Percentiles rank a stretch among this genome's conserved stretches.
These are phyloP conservation scores for Ferdinandea cuprea DNA, from an alignment of 2,888 invertebrate species.

Conservation along the genomic window DNA sequence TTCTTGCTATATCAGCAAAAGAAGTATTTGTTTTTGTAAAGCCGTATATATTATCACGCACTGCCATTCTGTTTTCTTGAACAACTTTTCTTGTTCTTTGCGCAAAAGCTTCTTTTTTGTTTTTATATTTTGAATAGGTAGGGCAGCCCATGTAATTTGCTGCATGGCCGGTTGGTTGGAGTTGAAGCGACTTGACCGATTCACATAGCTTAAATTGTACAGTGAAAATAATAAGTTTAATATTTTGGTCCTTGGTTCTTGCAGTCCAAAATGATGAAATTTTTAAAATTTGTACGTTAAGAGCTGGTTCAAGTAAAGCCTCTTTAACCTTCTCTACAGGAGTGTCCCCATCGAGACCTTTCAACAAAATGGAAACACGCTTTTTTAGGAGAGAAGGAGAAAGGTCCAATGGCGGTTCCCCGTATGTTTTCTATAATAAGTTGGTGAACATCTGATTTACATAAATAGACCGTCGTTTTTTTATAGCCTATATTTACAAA, in stretches of 20 bases:
- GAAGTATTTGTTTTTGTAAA: conserved; percentile 18
- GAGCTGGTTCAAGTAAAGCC: neutral
- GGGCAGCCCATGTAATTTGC: conserved; percentile 14
- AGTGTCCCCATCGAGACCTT: conserved; percentile 23
- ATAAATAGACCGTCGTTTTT: conserved; percentile 11
- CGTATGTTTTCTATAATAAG: neutral
- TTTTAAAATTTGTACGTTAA: conserved; percentile 8
- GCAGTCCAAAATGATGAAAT: conserved; percentile 8
- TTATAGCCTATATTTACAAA: conserved; percentile 15
- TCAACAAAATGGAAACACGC: conserved; percentile 13
- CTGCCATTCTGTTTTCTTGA: neutral
- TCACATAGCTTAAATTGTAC: conserved; percentile 18
- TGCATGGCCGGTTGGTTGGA: conserved; percentile 13
- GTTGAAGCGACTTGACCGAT: conserved; percentile 13
- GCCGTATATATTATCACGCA: neutral
- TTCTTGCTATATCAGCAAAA: conserved; percentile 9
- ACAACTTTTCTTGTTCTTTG: conserved; percentile 1
- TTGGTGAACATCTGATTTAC: conserved; percentile 12
- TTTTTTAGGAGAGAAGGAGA: too few species aligned
- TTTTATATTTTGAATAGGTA: conserved; percentile 8
- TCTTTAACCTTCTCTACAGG: conserved; percentile 18
- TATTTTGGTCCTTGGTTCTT: conserved; percentile 10
- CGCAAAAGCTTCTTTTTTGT: conserved; percentile 3
- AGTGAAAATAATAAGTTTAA: conserved; percentile 13
- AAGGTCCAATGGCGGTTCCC: too few species aligned